phyloP scores from a whole-genome alignment of 2,888 invertebrate genomes.

The Crossocerus cetratus region DNA sequence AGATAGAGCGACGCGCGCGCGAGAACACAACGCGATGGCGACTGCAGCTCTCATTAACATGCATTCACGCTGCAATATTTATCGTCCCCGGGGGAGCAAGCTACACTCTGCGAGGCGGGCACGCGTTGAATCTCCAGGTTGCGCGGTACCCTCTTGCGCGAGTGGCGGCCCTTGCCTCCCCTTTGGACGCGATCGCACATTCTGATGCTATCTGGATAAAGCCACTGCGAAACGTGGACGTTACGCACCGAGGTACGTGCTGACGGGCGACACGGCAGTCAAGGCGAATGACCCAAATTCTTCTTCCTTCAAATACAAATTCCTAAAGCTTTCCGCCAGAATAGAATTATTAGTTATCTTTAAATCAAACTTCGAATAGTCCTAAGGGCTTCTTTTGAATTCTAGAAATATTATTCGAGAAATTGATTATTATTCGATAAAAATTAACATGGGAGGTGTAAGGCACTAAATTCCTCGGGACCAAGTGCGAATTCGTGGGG shows the following conservation, averaged over 20 bases:
- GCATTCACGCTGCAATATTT: constrained; percentile 74
- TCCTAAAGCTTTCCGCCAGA: too few relatives aligned
- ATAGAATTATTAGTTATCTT: too few relatives aligned
- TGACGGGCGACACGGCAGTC: too few relatives aligned
- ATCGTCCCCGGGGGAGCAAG: constrained; percentile 54
- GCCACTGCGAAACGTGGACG: constrained; percentile 53
- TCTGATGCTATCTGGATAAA: constrained; percentile 67
- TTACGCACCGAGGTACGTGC: constrained; percentile 28
- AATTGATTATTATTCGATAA: too few relatives aligned
- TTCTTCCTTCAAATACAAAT: too few relatives aligned
- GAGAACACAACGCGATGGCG: constrained; percentile 33
- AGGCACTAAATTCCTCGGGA: too few relatives aligned
- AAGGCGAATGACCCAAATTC: too few relatives aligned
- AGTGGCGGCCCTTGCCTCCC: constrained; percentile 13
- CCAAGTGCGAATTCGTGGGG: too few relatives aligned
- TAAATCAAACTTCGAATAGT: too few relatives aligned
- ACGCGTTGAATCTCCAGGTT: constrained; percentile 24
- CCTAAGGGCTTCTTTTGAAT: too few relatives aligned
- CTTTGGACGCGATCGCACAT: constrained; percentile 61
- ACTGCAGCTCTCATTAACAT: constrained; percentile 69
- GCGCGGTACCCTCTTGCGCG: constrained; percentile 10
- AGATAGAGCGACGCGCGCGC: constrained; percentile 16
- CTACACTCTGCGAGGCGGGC: constrained; percentile 21
- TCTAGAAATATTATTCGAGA: too few relatives aligned
- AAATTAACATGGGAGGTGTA: too few relatives aligned